Base-by-base conservation (phyloP, 1,140 invertebrate genomes). In the Bombus picipes region DNA sequence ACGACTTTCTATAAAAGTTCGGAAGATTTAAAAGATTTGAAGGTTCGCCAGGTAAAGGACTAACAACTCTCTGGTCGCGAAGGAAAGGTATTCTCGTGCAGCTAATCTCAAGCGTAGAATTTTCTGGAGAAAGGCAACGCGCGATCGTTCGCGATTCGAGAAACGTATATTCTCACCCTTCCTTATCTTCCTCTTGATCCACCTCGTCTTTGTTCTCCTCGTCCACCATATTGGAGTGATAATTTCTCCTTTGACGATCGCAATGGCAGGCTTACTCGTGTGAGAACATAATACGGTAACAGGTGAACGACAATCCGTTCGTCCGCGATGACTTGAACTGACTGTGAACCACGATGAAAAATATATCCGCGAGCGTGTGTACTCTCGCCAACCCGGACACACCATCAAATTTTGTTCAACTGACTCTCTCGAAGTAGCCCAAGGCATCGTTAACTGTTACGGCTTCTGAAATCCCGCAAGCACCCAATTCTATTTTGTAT, bases 401-500 rank as follows among this genome's bases (percentile, higher is more conserved):
- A n/a, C 57, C 72, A 71, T 88, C 81, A 76, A 88, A 88, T 87
- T 82, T 73, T 43, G 68, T 77, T 76, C 74, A 73, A 89, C 89
- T 86, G 62, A 86, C 62, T 78, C 57, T 71, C 74, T 75, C 65
- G 65, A 77, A 84, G 32, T 72, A 88, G 76, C 78, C 86, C 78
- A 82, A 73, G 57, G 68, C 82, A 78, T 86, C 57, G 73, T 79
- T 85, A 82, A 72, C 41, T 65, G 37, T 53, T 93, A 92, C 28
- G 93, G 93, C 92, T 93, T 93, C 93, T n/a, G 92, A 92, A 93
- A 88, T 90, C 93, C 82, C 87, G 84, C 83, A 86, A 87, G 82
- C 75, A 85, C 80, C 47, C 91, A 91, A 93, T 92, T 93, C 92
- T 93, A 93, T 93, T 92, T 93, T 92, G 88, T 89, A 84, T 93